Conservation (phyloP, 2,797 vertebrate species). For the Chelonia mydas region DNA sequence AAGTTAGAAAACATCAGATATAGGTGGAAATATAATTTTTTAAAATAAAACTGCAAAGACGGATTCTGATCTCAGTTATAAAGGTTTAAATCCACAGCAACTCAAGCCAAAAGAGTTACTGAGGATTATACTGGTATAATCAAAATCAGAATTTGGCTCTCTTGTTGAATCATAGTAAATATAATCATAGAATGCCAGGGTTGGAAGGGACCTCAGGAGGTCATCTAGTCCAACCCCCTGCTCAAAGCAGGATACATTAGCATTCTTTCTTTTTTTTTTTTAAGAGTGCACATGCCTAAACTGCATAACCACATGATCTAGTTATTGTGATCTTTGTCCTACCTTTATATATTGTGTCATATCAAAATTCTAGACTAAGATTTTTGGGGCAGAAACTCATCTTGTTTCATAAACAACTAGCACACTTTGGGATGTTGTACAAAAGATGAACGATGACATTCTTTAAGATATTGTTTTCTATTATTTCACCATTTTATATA, state of each 20-base stretch:
- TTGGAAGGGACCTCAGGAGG: too few relatives aligned
- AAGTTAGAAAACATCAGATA: background rate
- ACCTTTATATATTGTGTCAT: background rate
- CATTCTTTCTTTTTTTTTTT: too few relatives aligned
- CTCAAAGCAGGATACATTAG: too few relatives aligned
- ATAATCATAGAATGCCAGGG: too few relatives aligned
- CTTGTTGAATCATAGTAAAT: background rate
- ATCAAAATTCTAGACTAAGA: background rate
- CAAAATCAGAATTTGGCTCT: background rate
- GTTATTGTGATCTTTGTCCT: background rate
- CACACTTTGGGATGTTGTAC: background rate
- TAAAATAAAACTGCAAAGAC: background rate
- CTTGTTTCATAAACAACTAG: background rate
- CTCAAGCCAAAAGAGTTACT: background rate
- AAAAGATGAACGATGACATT: background rate
- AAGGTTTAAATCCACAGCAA: background rate
- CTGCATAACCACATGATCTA: background rate
- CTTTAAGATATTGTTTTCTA: background rate
- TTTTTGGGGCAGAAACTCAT: background rate
- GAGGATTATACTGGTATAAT: too few relatives aligned
- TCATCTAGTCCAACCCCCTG: too few relatives aligned
- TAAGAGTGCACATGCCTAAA: background rate
- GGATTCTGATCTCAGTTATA: background rate
- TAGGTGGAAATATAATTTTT: background rate
- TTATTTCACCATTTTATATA: background rate